These are phyloP conservation scores for Heliconius melpomene DNA, from an alignment of 1,140 invertebrate species.

Conservation along the genomic window DNA sequence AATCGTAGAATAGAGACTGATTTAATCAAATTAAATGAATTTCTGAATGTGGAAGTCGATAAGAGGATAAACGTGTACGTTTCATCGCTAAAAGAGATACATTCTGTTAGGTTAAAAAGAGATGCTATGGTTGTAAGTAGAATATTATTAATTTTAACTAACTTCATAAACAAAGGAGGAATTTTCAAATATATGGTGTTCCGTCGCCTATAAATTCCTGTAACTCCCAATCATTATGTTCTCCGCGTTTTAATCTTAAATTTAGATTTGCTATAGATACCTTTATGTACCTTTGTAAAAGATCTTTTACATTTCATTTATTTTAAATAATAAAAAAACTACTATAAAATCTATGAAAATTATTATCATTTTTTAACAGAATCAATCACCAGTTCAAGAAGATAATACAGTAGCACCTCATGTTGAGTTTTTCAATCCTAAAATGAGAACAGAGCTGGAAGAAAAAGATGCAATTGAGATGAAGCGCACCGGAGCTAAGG, in stretches of 20 bases:
- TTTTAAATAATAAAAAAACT: not conserved
- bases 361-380: conserved; percentile 41
- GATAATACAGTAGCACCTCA: conserved; percentile 82
- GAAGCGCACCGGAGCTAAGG: conserved; percentile 81
- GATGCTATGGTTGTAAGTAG: conserved; percentile 70
- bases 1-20: conserved; percentile 37
- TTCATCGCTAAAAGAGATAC: conserved; percentile 19
- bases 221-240: not conserved
- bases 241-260: not conserved
- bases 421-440: conserved; percentile 86
- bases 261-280: not conserved
- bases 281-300: too few relatives aligned
- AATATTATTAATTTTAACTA: not conserved
- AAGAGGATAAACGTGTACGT: conserved; percentile 59
- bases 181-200: too few relatives aligned
- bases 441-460: conserved; percentile 83
- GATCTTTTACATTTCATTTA: too few relatives aligned
- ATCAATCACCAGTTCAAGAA: conserved; percentile 68
- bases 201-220: not conserved
- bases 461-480: conserved; percentile 83
- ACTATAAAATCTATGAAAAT: not conserved
- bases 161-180: not conserved
- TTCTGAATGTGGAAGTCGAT: conserved; percentile 55
- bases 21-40: conserved; percentile 22
- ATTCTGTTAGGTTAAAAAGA: conserved; percentile 56